These are phyloP conservation scores for Jaculus jaculus DNA, from an alignment of 2,113 vertebrate genomes.

Conservation along the genomic window DNA sequence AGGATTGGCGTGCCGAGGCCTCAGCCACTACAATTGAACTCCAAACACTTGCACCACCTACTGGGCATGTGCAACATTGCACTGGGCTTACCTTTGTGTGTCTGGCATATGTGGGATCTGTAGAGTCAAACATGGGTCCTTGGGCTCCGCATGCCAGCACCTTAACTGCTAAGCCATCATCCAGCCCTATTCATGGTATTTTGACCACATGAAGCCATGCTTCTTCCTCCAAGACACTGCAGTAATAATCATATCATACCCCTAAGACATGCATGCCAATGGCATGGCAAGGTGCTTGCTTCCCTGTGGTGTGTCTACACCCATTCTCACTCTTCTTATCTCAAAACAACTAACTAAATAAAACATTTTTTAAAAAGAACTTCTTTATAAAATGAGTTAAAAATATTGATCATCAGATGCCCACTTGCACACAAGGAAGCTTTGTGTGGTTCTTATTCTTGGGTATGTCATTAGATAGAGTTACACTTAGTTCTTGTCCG, in stretches of 20 bases:
- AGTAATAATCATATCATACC: neutral
- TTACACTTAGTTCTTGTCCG: neutral
- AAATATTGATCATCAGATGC: neutral
- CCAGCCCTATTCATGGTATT: neutral
- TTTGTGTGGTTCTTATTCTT: neutral
- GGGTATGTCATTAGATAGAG: neutral
- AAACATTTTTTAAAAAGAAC: neutral
- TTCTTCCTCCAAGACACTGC: neutral
- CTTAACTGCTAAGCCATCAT: no score
- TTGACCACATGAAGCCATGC: neutral
- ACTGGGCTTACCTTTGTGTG: no score
- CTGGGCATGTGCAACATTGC: no score
- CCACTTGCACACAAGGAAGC: neutral
- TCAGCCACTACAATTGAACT: no score
- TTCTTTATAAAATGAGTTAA: neutral
- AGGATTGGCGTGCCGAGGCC: no score
- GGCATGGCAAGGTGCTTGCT: fast-evolving
- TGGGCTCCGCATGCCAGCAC: no score
- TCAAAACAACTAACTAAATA: no score
- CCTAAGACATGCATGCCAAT: neutral
- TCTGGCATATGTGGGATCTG: no score
- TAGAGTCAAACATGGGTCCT: no score
- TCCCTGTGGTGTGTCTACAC: neutral
- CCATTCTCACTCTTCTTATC: no score
- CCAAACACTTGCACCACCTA: no score